These are phyloP conservation scores for Tridacna crocea DNA, from an alignment of 2,888 invertebrate genomes.

Conservation along the genomic window DNA sequence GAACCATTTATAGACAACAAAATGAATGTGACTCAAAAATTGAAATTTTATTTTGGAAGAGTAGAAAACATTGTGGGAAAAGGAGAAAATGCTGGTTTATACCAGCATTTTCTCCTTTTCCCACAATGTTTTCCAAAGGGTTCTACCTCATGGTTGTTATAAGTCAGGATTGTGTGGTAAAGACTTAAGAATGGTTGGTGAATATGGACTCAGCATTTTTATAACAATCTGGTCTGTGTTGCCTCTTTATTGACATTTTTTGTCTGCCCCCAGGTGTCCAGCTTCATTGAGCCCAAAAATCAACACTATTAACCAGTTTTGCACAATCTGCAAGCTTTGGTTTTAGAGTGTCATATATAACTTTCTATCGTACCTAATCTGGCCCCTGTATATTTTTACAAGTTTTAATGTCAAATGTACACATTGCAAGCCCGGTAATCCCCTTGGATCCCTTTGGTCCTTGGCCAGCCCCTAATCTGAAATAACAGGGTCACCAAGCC, in stretches of 20 bases:
- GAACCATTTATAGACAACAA: no score
- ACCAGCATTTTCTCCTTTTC: no score
- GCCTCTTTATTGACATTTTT: conserved; percentile 18
- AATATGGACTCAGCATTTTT: no score
- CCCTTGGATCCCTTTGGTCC: conserved; percentile 18
- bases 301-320: conserved; percentile 45
- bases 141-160: no score
- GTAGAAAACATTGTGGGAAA: no score
- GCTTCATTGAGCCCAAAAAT: conserved; percentile 38
- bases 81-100: no score
- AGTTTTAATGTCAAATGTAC: conserved; percentile 28
- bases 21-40: no score
- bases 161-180: no score
- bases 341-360: conserved; percentile 28
- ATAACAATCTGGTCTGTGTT: no score
- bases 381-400: conserved; percentile 18
- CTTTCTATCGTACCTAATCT: conserved; percentile 14
- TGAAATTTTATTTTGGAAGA: no score
- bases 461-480: conserved; percentile 12
- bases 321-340: conserved; percentile 22
- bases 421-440: conserved; percentile 27
- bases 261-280: conserved; percentile 28
- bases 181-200: no score
- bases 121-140: no score
- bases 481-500: conserved; percentile 25